A percentile compares a stretch with the other conserved stretches of the same genome.
phyloP scores from a whole-genome alignment of 2,888 invertebrate genomes.

The Brachypalpus laphriformis region DNA sequence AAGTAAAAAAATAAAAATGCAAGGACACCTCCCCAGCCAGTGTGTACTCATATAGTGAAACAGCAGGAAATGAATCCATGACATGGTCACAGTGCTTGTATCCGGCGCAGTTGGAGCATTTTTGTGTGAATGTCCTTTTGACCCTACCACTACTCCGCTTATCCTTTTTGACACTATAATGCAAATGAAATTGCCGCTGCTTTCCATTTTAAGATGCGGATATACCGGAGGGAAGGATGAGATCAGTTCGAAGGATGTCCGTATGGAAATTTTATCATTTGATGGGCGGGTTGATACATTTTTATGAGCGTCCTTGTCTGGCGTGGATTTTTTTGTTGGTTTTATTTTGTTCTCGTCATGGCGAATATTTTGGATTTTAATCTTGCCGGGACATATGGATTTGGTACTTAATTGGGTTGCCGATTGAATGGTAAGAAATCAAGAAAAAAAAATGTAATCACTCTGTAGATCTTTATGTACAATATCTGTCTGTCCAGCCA shows the following conservation, averaged over 20 bases:
- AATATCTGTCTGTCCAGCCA: constrained; percentile 23
- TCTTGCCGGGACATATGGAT: constrained; percentile 7
- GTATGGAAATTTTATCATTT: constrained; percentile 67
- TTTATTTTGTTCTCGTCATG: not conserved
- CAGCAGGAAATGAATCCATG: constrained; percentile 66
- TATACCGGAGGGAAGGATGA: constrained; percentile 21
- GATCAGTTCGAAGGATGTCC: constrained; percentile 46
- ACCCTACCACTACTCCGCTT: constrained; percentile 12
- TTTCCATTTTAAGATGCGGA: constrained; percentile 59
- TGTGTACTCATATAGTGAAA: constrained; percentile 29
- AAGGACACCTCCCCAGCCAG: not conserved
- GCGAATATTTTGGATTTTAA: not conserved
- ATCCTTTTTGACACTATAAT: constrained; percentile 60
- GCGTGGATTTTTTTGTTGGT: not conserved
- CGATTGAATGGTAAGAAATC: not conserved
- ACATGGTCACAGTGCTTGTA: constrained; percentile 59
- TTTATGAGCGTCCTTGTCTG: constrained; percentile 51
- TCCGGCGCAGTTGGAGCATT: constrained; percentile 55
- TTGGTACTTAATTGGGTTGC: constrained; percentile 32
- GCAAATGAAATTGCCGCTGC: constrained; percentile 60
- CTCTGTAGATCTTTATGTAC: not conserved
- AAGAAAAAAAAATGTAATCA: constrained; percentile 13
- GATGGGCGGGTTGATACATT: constrained; percentile 64
- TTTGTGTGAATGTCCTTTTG: constrained; percentile 40
- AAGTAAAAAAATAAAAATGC: constrained; percentile 24